Conservation (phyloP, 2,113 vertebrate species). For the Puffinus mauretanicus region DNA sequence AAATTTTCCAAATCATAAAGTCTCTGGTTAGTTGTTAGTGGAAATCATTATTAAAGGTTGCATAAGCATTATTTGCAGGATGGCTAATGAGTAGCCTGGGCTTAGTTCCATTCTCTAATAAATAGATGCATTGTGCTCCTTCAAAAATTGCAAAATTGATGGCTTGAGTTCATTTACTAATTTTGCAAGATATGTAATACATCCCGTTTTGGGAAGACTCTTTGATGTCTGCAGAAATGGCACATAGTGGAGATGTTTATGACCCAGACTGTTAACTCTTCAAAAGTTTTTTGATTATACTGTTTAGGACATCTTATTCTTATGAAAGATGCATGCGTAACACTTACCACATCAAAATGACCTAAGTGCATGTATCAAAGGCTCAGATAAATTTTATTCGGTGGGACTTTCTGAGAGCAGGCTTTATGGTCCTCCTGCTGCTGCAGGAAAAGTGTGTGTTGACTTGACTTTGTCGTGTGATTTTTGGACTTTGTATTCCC, state of each 20-base stretch:
- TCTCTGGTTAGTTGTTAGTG: neutral
- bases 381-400: neutral
- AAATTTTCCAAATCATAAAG: constrained; percentile 28
- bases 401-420: neutral
- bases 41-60: constrained; percentile 29
- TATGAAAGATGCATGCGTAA: neutral
- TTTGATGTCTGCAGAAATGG: neutral
- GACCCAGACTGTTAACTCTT: neutral
- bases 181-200: neutral
- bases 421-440: neutral
- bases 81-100: constrained; percentile 30
- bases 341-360: neutral
- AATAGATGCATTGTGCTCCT: constrained; percentile 24
- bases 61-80: constrained; percentile 40
- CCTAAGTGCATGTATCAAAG: neutral
- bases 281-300: neutral
- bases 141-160: constrained; percentile 34
- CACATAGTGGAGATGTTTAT: neutral
- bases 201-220: neutral
- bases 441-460: neutral
- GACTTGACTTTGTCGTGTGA: neutral
- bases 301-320: neutral
- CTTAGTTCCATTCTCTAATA: constrained; percentile 44
- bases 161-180: constrained; percentile 31
- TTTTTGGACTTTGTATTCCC: neutral